phyloP scores from a whole-genome alignment of 2,797 vertebrate species.

The Serranus cabrilla region DNA sequence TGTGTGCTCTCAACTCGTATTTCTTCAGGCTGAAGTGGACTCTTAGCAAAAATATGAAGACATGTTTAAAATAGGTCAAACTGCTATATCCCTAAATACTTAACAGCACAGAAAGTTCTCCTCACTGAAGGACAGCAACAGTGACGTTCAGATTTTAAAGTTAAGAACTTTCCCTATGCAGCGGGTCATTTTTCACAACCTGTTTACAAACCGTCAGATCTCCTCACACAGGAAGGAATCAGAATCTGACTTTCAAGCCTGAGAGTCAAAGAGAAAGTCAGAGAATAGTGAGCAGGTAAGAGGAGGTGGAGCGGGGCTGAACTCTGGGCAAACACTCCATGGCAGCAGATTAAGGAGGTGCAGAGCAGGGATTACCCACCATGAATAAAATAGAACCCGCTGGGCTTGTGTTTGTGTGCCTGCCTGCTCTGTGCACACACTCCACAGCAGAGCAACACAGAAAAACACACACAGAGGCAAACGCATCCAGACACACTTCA shows the following conservation, averaged over 20 bases:
- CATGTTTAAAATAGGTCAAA: too few relatives aligned
- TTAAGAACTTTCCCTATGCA: background rate
- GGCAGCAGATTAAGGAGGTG: constrained; percentile 74
- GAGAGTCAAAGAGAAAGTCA: constrained; percentile 13
- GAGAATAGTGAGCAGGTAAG: constrained; percentile 7
- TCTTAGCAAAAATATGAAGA: too few relatives aligned
- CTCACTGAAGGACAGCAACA: background rate
- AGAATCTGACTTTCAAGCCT: background rate
- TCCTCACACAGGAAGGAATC: background rate
- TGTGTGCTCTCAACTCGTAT: too few relatives aligned
- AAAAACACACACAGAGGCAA: background rate
- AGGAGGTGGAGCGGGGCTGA: constrained; percentile 51
- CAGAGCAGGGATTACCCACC: constrained; percentile 76
- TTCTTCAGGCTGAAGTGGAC: too few relatives aligned
- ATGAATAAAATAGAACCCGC: constrained; percentile 74
- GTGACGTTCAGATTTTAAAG: background rate
- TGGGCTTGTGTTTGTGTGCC: constrained; percentile 69
- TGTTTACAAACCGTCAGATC: constrained; percentile 7
- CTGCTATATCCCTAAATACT: background rate
- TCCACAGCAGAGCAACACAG: constrained; percentile 18
- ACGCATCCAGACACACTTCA: background rate
- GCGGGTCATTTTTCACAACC: background rate
- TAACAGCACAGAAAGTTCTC: background rate
- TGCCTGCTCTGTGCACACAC: constrained; percentile 48
- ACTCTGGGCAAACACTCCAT: constrained; percentile 64